These are phyloP conservation scores for Diachrysia chrysitis DNA, from an alignment of 2,888 invertebrate species.

Conservation along the genomic window DNA sequence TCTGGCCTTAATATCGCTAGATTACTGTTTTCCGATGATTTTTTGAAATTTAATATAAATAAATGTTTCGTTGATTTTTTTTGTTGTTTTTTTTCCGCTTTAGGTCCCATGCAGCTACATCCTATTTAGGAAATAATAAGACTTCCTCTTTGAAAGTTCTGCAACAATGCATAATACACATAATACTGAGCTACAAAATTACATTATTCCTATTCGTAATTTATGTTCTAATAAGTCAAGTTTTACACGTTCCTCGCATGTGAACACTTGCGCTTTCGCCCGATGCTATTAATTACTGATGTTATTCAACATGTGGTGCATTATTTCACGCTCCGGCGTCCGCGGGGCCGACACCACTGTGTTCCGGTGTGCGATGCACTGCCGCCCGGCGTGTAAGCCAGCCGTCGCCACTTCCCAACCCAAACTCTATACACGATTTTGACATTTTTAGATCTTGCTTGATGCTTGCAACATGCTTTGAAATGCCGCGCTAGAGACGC, in stretches of 20 bases:
- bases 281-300: constrained; percentile 81
- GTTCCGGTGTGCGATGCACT: constrained; percentile 73
- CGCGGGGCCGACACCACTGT: constrained; percentile 69
- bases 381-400: constrained; percentile 57
- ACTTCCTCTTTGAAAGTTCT: constrained; percentile 30
- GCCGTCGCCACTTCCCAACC: constrained; percentile 70
- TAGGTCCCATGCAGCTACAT: too few relatives aligned
- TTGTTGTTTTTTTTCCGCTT: too few relatives aligned
- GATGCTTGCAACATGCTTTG: constrained; percentile 78
- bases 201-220: constrained; percentile 56
- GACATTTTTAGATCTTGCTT: constrained; percentile 82
- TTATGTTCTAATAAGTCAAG: constrained; percentile 71
- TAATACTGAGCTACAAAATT: constrained; percentile 37
- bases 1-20: too few relatives aligned
- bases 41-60: background rate
- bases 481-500: constrained; percentile 74
- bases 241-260: constrained; percentile 77
- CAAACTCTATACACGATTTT: constrained; percentile 80
- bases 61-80: too few relatives aligned
- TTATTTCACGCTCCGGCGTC: constrained; percentile 80
- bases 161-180: constrained; percentile 49
- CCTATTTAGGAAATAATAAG: constrained; percentile 19
- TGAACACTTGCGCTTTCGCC: constrained; percentile 86
- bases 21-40: background rate
- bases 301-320: constrained; percentile 85